phyloP scores from a whole-genome alignment of 2,113 vertebrate genomes.

The Calonectris borealis region DNA sequence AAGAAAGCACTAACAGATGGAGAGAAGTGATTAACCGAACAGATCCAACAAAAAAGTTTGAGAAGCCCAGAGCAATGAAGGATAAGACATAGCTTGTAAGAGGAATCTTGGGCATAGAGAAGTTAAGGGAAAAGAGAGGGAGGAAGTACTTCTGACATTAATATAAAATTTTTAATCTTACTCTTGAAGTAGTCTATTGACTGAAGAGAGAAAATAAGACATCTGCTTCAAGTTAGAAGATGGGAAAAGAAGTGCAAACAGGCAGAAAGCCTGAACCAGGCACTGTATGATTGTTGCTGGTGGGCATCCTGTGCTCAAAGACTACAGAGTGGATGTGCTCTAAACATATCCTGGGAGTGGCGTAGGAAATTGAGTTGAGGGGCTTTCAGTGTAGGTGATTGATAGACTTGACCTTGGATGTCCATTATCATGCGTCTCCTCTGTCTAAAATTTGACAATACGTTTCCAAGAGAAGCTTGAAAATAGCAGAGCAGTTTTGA shows the following conservation, averaged over 20 bases:
- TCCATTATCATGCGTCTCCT: accelerated
- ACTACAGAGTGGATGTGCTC: neutral
- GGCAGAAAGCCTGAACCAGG: neutral
- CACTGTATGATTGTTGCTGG: neutral
- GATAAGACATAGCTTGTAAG: neutral
- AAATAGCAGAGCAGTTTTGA: neutral
- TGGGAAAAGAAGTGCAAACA: neutral
- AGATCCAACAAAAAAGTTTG: neutral
- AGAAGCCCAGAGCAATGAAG: neutral
- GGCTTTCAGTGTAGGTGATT: neutral
- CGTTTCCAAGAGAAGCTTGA: neutral
- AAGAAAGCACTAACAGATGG: neutral
- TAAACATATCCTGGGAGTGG: neutral
- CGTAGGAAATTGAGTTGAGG: neutral
- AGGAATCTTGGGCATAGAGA: neutral
- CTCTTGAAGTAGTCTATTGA: neutral
- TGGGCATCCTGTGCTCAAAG: neutral
- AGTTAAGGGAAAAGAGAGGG: neutral
- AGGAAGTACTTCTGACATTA: neutral
- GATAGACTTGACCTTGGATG: neutral
- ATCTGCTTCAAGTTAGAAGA: neutral
- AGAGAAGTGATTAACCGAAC: neutral
- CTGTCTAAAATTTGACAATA: neutral
- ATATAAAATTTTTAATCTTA: neutral
- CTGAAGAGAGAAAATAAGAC: neutral